Base-by-base conservation (phyloP, 2,888 invertebrate genomes). In the Chrysolina americana region DNA sequence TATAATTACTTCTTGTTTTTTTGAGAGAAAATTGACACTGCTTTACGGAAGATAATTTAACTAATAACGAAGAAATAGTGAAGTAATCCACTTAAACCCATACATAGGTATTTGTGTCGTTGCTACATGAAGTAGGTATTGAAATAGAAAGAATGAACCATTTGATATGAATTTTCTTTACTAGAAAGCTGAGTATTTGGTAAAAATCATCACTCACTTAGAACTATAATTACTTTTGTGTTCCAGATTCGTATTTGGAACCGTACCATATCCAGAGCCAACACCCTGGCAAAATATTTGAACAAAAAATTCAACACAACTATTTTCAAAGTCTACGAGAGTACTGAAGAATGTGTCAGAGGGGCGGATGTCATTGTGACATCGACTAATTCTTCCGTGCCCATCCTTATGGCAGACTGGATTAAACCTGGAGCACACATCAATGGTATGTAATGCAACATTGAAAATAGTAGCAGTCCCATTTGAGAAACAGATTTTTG, bases 291-390 rank as follows among this genome's bases (percentile, higher is more conserved):
- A 3, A 74, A 79, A 1, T 85, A 88, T 59, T 81, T 90, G 68
- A 84, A 86, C 65, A 72, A 65, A 72, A 76, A 73, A 56, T 68
- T 70, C 23, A 70, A 70, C n/a, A 72, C 75, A n/a, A 70, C 68
- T 11, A 73, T 73, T 11, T 83, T 84, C 75, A 79, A 76, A 72
- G 76, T 72, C 36, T 74, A 81, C 70, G 80, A 83, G 70, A 87
- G 84, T 41, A 86, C 87, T 0, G 84, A 89, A 68, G 89, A 89
- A 28, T 91, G 92, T 66, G 91, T 91, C 0, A 81, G 81, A 53
- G 86, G 88, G 76, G 92, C 92, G 1, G 92, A 93, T 86, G 89
- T 93, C 36, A 89, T 93, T 73, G 89, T 92, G 47, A 91, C 92
- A 1, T 90, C 90, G 0, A 93, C 93, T 1, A 74, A 75, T 56